These are phyloP conservation scores for Ailurus styani DNA, from an alignment of 2,113 vertebrate species.

Conservation along the genomic window DNA sequence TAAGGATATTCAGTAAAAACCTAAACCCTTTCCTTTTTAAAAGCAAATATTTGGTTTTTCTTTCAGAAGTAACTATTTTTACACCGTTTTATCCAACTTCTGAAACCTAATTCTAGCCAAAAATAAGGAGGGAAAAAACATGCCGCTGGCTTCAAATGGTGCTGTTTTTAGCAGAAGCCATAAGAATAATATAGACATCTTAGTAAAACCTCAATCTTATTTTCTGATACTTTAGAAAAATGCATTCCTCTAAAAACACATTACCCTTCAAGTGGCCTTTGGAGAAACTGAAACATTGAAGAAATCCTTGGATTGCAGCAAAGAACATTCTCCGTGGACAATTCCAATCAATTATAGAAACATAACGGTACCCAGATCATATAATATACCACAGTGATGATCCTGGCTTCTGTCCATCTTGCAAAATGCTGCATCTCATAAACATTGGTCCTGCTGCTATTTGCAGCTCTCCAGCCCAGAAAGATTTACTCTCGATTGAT, in stretches of 20 bases:
- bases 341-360: slow-evolving; percentile 74
- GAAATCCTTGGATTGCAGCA: slow-evolving; percentile 69
- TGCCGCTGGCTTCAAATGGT: neutral
- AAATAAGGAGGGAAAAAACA: slow-evolving; percentile 7
- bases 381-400: slow-evolving; percentile 63
- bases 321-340: slow-evolving; percentile 71
- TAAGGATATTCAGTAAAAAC: slow-evolving; percentile 25
- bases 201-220: slow-evolving; percentile 57
- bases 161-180: slow-evolving; percentile 2
- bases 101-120: slow-evolving; percentile 41
- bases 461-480: neutral
- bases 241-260: slow-evolving; percentile 63
- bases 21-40: slow-evolving; percentile 32
- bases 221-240: slow-evolving; percentile 69
- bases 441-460: slow-evolving; percentile 9
- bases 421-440: slow-evolving; percentile 59
- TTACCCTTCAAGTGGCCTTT: slow-evolving; percentile 70
- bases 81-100: slow-evolving; percentile 39
- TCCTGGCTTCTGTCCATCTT: slow-evolving; percentile 64
- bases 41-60: slow-evolving; percentile 45
- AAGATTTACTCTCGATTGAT: slow-evolving; percentile 57
- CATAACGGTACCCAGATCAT: slow-evolving; percentile 64
- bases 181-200: slow-evolving; percentile 26
- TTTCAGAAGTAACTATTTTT: slow-evolving; percentile 44
- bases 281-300: slow-evolving; percentile 71